Evolutionary conservation across 2,797 vertebrate species (phyloP), one percentile per base, ranked within the genome.

Genomic region (Sphenopsis melanotis): DNA sequence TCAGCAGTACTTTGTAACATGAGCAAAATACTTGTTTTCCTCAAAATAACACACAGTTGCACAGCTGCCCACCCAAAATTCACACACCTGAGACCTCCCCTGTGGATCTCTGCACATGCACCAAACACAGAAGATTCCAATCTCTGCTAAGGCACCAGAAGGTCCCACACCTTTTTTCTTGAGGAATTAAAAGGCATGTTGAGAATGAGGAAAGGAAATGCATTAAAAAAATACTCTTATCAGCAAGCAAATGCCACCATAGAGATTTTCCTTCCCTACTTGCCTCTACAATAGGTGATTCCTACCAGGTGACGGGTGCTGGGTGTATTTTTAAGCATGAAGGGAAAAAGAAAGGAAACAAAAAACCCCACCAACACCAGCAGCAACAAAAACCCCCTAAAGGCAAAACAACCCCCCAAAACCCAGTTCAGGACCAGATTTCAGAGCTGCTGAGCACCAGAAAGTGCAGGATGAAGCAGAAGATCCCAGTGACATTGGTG

Each of bases 171-270:
- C 76, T 96, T 78, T 42, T 69, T 92, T 71, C 87, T 72, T 55
- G 44, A 93, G 76, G 78, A 78, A 81, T 44, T 29, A n/a, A n/a
- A 95, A 86, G 59, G 87, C 59, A 83, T 11, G 68, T 55, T 29
- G 87, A 90, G 95, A 95, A 96, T 83, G 96, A 95, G 95, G 95
- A 94, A 97, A 82, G 57, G 49, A 78, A 80, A 87, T 2, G 4
- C 19, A 64, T 56, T 37, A 15, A 36, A 69, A 79, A 90, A 63
- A 81, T 12, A 74, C 14, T 80, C 89, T 95, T 95, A 94, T 94
- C 90, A 63, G 61, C 1, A 2, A 77, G 41, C 19, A 92, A 90
- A 93, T 24, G 52, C 32, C 55, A 61, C 41, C 36, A 50, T 27
- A 23, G 34, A 86, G 74, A 65, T 47, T 57, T 55, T 44, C 37